Conservation (phyloP, 2,113 vertebrate genomes). For the Ahaetulla prasina region DNA sequence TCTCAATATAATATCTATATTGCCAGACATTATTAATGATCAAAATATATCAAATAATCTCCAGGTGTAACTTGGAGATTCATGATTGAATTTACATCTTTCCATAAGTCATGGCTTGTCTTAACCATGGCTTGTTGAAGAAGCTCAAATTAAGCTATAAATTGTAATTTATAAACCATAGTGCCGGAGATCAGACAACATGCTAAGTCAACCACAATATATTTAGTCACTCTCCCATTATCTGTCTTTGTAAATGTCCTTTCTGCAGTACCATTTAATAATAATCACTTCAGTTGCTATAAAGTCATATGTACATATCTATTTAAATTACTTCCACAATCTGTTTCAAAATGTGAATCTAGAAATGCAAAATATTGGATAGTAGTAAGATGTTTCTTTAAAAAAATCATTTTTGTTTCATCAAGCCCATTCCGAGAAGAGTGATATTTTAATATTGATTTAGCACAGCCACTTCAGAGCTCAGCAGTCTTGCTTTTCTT, state of each 20-base stretch:
- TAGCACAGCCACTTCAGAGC: background rate
- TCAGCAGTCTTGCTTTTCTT: background rate
- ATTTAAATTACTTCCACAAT: background rate
- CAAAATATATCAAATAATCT: background rate
- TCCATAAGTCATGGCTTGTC: background rate
- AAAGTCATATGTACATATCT: background rate
- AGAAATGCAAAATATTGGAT: background rate
- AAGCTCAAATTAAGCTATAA: background rate
- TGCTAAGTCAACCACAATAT: background rate
- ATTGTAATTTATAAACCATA: background rate
- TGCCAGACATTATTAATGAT: background rate
- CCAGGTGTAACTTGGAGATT: background rate
- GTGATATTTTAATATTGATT: background rate
- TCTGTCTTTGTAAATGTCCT: background rate
- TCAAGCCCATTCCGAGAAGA: slow-evolving; percentile 3
- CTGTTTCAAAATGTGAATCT: background rate
- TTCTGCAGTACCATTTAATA: background rate
- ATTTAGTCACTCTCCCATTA: background rate
- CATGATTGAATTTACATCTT: background rate
- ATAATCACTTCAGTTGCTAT: background rate
- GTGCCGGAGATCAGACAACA: background rate
- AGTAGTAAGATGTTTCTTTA: background rate
- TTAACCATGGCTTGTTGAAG: background rate
- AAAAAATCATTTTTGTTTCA: background rate
- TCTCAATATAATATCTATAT: background rate